Percentiles rank a stretch among this genome's conserved stretches.
These are phyloP conservation scores for Caenorhabditis doughertyi DNA, from an alignment of 2,888 invertebrate species.

Conservation along the genomic window DNA sequence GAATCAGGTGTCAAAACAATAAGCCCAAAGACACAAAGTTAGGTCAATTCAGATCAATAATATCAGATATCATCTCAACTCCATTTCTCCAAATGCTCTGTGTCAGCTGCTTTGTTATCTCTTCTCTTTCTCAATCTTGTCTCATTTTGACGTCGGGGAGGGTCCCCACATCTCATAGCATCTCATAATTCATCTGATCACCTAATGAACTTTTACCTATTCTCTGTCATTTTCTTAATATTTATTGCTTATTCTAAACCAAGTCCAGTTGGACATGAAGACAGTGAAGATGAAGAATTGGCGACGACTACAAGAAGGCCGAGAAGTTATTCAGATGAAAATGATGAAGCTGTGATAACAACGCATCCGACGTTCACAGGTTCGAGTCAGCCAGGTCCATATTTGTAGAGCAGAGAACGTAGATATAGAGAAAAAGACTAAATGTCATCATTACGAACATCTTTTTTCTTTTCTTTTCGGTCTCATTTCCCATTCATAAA, in stretches of 20 bases:
- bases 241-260: neutral
- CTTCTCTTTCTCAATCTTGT: neutral
- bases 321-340: neutral
- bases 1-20: slow-evolving; percentile 53
- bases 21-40: slow-evolving; percentile 36
- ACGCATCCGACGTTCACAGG: slow-evolving; percentile 64
- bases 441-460: slow-evolving; percentile 4
- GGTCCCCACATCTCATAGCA: slow-evolving; percentile 11
- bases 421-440: neutral
- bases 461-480: slow-evolving; percentile 22
- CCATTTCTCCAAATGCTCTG: neutral
- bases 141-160: slow-evolving; percentile 42
- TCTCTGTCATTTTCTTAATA: neutral
- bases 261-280: slow-evolving; percentile 24
- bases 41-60: slow-evolving; percentile 58
- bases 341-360: slow-evolving; percentile 21
- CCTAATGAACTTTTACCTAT: slow-evolving; percentile 47
- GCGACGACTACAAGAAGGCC: slow-evolving; percentile 1
- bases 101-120: slow-evolving; percentile 47
- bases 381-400: slow-evolving; percentile 56
- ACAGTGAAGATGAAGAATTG: slow-evolving; percentile 1
- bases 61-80: slow-evolving; percentile 31
- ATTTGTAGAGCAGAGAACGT: slow-evolving; percentile 35
- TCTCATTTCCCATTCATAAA: slow-evolving; percentile 32
- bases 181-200: slow-evolving; percentile 37